Evolutionary conservation across 2,888 invertebrate species (phyloP), one percentile per base, ranked within the genome.

Genomic region (Eurois occulta): DNA sequence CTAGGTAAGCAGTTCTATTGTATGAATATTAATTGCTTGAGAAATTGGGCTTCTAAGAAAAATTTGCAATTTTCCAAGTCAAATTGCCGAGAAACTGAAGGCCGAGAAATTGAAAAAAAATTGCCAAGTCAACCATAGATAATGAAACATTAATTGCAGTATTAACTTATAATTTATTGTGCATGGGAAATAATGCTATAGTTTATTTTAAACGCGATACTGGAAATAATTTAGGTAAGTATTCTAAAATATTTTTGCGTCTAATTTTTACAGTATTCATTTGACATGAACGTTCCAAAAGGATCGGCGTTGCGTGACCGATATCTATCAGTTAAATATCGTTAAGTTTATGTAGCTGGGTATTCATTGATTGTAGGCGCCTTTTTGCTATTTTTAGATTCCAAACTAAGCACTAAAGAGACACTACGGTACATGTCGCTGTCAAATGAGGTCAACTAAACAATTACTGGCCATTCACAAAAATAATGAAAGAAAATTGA

Each of bases 391-490:
- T 13, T 24, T 38, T 13, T 65, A 16, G 16, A 43, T 48, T 43
- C 10, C 6, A 64, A 72, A 55, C 21, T 11, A 32, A 38, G 18
- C 13, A 21, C 18, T 21, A 28, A 28, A 52, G 7, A 64, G 5
- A 74, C 32, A 67, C 32, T 65, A 35, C 43, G 38, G 48, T 32
- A 48, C 5, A 72, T 65, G 60, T 52, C 7, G 0, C 24, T 32
- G 18, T 7, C 21, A 55, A 73, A 83, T 72, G 21, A 60, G 75
- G 65, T 60, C 38, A 75, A 62, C 32, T 28, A 38, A 46, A 48
- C 55, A 70, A n/a, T 72, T 55, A 41, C 65, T 38, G 52, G n/a
- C 68, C 62, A 35, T 46, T 73, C 60, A 69, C 32, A 67, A 85
- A 80, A 85, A 75, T 46, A 62, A 76, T 52, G 16, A 58, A 75